Conservation (phyloP, 2,797 vertebrate species). For the Acrossocheilus fasciatus region DNA sequence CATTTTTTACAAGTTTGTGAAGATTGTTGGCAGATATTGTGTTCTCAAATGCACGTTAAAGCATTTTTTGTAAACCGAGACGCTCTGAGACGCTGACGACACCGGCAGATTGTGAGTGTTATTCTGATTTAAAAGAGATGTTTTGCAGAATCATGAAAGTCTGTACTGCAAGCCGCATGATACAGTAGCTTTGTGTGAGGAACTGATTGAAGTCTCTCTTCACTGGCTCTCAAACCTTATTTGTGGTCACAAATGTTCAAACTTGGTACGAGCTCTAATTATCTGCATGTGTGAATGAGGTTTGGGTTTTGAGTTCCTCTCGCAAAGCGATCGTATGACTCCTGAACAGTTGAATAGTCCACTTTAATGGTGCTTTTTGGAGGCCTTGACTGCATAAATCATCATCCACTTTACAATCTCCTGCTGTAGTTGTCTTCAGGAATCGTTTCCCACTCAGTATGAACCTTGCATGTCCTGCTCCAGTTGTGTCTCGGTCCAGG, state of each 20-base stretch:
- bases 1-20: too few species aligned
- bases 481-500: neutral
- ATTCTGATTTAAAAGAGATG: neutral
- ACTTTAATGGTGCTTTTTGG: neutral
- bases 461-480: conserved; percentile 22
- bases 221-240: neutral
- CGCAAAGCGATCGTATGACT: neutral
- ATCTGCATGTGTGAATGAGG: neutral
- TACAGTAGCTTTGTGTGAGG: neutral
- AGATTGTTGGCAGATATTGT: too few species aligned
- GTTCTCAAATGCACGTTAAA: too few species aligned
- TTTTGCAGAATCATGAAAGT: neutral
- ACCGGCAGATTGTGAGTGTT: neutral
- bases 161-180: neutral
- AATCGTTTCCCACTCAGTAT: neutral
- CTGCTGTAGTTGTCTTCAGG: neutral
- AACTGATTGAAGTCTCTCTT: neutral
- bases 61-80: neutral
- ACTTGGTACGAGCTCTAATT: neutral
- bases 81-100: neutral
- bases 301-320: neutral
- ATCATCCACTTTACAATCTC: neutral
- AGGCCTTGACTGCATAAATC: neutral
- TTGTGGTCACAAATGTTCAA: neutral
- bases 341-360: neutral